Base-by-base conservation (phyloP, 2,888 invertebrate species). In the Lithosia quadra region DNA sequence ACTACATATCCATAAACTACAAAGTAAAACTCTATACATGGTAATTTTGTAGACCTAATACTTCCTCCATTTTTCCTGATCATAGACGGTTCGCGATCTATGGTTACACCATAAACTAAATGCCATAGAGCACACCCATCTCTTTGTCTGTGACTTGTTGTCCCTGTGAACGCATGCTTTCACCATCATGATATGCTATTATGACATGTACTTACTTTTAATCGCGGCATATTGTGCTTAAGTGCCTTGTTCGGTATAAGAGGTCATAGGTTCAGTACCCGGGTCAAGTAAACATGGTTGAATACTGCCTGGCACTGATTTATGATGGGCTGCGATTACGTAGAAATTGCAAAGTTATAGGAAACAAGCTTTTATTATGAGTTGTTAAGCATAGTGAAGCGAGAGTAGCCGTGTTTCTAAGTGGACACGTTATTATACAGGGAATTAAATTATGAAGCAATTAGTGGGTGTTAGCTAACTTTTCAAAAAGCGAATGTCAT, bases 41-140 rank as follows among this genome's bases (percentile, higher is more conserved):
- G 36, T 39, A 13, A 22, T 34, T 71, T 74, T 67, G 10, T n/a
- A 43, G 3, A 43, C 60, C 65, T 64, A 80, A 83, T 83, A 21
- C 86, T 86, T 83, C 84, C 81, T 67, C 71, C 64, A 76, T 75
- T 71, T 71, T 73, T 70, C 53, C 66, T 53, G 59, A 65, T 59
- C 69, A 76, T 71, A 67, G 71, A 75, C 67, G 71, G 68, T 68
- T 79, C 76, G 81, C 77, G 73, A 73, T 81, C 80, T 83, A 82
- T 84, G 81, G 81, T 78, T 84, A 79, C 76, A 82, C 74, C 79
- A 82, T 82, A 82, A 71, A 78, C 78, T 62, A 83, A 87, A 87
- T 88, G 86, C 74, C 87, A 86, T 81, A 82, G 81, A 83, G 84
- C 84, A 84, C 87, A 79, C 88, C 86, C 86, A 83, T 77, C 77